Base-by-base conservation (phyloP, 2,888 invertebrate genomes). In the Sicus ferrugineus region DNA sequence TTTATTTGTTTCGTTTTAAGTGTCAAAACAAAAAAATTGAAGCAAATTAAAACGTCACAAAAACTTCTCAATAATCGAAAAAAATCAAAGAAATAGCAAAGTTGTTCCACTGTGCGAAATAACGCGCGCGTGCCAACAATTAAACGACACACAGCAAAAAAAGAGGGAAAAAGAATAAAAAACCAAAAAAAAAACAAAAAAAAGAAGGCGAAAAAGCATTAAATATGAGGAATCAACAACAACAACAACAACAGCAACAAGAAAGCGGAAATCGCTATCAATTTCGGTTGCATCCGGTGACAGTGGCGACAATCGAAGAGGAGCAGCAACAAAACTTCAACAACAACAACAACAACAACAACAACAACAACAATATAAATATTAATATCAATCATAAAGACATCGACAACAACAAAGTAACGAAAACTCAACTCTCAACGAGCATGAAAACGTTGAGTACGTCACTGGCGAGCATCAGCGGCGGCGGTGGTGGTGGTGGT, bases 191-290 rank as follows among this genome's bases (percentile, higher is more conserved):
- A 34, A 59, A 26, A 66, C 28, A 42, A 56, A 42, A 42, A 42
- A 56, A 56, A 56, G 23, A 11, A 64, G 3, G 16, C 14, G 28
- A 56, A 3, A 7, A n/a, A 66, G 50, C 46, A 30, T 28, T 14
- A 54, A 48, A 50, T 4, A 54, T 54, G 54, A 54, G 54, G 50
- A 46, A 65, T 30, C 56, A 56, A 64, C 72, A 73, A 59, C 58
- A 70, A 42, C 69, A 73, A 63, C 73, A 74, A 58, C 73, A 68
- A 70, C 72, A 72, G 58, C 68, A 66, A 16, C n/a, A 63, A 21
- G 52, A 71, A 52, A 42, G 54, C n/a, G 68, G 65, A 77, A 79
- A 78, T 76, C 78, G 79, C 75, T 77, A 78, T 75, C 78, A 76
- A 75, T 74, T 74, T 67, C 71, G 70, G 26, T 52, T 73, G 54